A percentile compares a stretch with the other conserved stretches of the same genome.
Conservation (phyloP, 37 sponge, comb jelly and placozoan species). For the Hormiphora californensis region DNA sequence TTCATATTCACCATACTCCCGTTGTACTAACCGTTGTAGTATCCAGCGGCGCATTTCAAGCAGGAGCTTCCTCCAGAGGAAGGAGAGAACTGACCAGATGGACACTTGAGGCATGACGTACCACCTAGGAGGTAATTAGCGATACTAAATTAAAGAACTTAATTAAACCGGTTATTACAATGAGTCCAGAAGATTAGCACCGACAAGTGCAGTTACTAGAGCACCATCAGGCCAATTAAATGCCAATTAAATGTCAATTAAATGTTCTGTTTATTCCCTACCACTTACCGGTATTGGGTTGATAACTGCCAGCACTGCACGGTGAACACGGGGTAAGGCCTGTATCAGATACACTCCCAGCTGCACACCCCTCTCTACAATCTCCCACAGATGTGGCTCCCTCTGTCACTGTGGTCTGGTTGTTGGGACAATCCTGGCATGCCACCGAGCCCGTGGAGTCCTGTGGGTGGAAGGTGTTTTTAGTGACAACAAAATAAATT, state of each 20-base stretch:
- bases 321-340: conserved; percentile 5
- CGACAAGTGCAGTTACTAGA: too few relatives aligned
- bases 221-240: too few relatives aligned
- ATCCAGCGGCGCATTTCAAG: not conserved
- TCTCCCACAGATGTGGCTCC: not conserved
- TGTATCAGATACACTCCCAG: not conserved
- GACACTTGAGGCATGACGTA: not conserved
- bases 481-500: too few relatives aligned
- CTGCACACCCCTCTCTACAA: conserved; percentile 11
- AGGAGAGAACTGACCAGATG: conserved; percentile 2
- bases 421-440: not conserved
- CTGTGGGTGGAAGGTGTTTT: too few relatives aligned
- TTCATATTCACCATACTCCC: too few relatives aligned
- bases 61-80: not conserved
- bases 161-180: too few relatives aligned
- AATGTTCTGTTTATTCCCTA: not conserved
- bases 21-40: too few relatives aligned
- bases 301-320: not conserved
- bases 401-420: not conserved
- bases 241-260: too few relatives aligned
- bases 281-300: not conserved
- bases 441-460: not conserved
- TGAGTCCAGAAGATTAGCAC: too few relatives aligned
- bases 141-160: too few relatives aligned
- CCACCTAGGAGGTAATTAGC: too few relatives aligned